phyloP scores from a whole-genome alignment of 2,113 vertebrate genomes.

The Zapornia atra region DNA sequence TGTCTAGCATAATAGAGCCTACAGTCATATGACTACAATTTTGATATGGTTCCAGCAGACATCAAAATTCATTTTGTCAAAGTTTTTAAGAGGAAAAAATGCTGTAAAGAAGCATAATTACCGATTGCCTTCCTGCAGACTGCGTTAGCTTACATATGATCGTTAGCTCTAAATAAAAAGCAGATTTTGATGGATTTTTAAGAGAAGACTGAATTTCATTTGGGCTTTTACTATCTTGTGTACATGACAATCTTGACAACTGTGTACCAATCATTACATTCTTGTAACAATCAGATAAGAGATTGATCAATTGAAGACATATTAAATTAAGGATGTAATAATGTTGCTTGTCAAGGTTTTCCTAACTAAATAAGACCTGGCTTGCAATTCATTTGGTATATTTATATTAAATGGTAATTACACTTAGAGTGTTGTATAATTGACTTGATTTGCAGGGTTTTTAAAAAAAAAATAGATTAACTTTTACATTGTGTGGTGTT shows the following conservation, averaged over 20 bases:
- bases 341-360: conserved; percentile 57
- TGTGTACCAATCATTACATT: not conserved
- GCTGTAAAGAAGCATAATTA: conserved; percentile 12
- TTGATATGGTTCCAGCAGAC: conserved; percentile 5
- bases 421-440: conserved; percentile 35
- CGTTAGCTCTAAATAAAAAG: conserved; percentile 48
- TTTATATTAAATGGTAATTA: conserved; percentile 63
- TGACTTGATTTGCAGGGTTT: conserved; percentile 49
- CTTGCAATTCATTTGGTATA: conserved; percentile 58
- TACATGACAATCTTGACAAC: conserved; percentile 40
- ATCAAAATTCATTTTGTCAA: conserved; percentile 19
- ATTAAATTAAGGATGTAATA: conserved; percentile 51
- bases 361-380: conserved; percentile 41
- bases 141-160: not conserved
- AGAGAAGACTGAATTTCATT: conserved; percentile 28
- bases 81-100: conserved; percentile 24
- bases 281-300: conserved; percentile 8
- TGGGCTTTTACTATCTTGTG: not conserved
- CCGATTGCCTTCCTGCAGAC: not conserved
- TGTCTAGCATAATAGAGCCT: not conserved
- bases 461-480: conserved; percentile 65
- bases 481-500: conserved; percentile 71
- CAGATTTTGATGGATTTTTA: conserved; percentile 29
- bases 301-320: conserved; percentile 30
- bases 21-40: not conserved